Evolutionary conservation across 2,888 invertebrate genomes (phyloP), one percentile per base, ranked within the genome.

Genomic region (Euphydryas editha): DNA sequence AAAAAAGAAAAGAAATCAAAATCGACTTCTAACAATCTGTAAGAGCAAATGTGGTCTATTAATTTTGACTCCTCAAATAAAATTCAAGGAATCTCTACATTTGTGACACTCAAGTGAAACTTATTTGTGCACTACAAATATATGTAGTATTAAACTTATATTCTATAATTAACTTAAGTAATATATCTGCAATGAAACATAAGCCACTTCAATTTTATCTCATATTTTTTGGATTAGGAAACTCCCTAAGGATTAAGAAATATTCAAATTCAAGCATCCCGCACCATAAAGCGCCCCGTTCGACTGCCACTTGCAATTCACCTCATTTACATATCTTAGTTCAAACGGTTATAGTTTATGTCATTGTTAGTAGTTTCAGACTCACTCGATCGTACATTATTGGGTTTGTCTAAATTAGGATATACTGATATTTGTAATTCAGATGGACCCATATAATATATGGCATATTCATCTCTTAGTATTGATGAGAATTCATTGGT

Each of bases 271-370:
- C n/a, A 44, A 54, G 18, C 21, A 46, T n/a, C n/a, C 15, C 58
- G 30, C 30, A 30, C 54, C 56, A 59, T 62, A 60, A 63, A 63
- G 36, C 56, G 63, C 51, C 42, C 57, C 30, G 62, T 62, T 62
- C 49, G 57, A 55, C 47, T 57, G 56, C 59, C 67, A 51, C 51
- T 55, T 59, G 55, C 56, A 63, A 67, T 69, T 68, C 56, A 79
- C 72, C 72, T 75, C 73, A 85, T 85, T 71, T 71, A 68, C 71
- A 67, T 71, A 62, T 68, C 68, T 85, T 79, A 80, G 79, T 76
- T 80, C 70, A 75, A 78, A 78, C 80, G 78, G 79, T 82, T 85
- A 81, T 80, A 81, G 80, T 75, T 78, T 77, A 74, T 78, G 81
- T 81, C 81, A 83, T 79, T 81, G 80, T 75, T 72, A 78, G 78